Evolutionary conservation across 2,888 invertebrate genomes (phyloP), one percentile per base, ranked within the genome.

Genomic region (Gastrophysa polygoni): DNA sequence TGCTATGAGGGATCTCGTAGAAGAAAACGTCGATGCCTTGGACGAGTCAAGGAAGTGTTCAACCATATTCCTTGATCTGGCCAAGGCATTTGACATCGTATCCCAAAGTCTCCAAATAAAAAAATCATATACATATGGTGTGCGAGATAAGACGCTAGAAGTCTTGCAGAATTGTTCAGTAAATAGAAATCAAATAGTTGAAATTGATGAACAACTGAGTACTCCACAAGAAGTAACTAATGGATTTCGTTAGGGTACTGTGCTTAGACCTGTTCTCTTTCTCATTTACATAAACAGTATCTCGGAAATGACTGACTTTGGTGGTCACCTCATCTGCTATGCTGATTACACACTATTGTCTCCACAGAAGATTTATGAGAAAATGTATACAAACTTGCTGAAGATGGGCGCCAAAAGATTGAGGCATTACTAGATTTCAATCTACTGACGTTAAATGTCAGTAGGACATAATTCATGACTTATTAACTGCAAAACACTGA

Each of bases 331-430:
- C n/a, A n/a, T n/a, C n/a, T n/a, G n/a, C n/a, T n/a, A 55, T 46
- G 55, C 55, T 43, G 55, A 55, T 29, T 21, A 55, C 46, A 55
- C 55, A 55, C 55, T 55, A 43, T 55, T 44, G 46, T 55, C 6
- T 55, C 24, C 46, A 44, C 43, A 46, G 55, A 43, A 46, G 46
- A 55, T 10, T 44, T 18, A 54, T 38, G 49, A 29, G 14, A 28
- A 29, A 49, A 49, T 28, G 10, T 49, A 1, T 17, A 18, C 8
- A n/a, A 44, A 44, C 14, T 4, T 44, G 44, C 44, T n/a, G 44
- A 44, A 44, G 49, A 49, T 10, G 49, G 10, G 10, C 50, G 14
- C 5, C 28, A 32, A 16, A 32, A 50, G 8, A 50, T 49, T 49
- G n/a, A 14, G 49, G 24, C 28, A 28, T 49, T 4, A 2, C 49